Base-by-base conservation (phyloP, 2,888 invertebrate species). In the Tiliacea citrago region DNA sequence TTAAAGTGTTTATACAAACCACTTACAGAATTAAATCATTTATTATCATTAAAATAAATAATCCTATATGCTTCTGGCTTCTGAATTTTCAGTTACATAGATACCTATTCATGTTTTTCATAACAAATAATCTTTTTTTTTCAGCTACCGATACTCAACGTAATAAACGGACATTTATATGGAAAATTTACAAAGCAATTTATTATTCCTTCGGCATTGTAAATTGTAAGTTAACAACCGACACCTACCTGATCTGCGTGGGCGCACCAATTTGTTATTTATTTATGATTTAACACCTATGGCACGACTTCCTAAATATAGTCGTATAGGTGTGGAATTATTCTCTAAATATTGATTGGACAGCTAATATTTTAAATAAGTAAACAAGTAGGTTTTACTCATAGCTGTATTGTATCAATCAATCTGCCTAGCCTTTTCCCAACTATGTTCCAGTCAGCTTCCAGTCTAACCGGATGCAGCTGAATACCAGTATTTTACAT, bases 211-310 rank as follows among this genome's bases (percentile, higher is more conserved):
- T 58, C 66, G 42, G 58, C 53, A 75, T 84, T 80, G 75, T 80
- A 83, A 65, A 83, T 75, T 61, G 55, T 65, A 69, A 71, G 66
- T 75, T 82, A 81, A 76, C 71, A 67, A 69, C 71, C 61, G 55
- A 84, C 82, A 68, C 72, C 63, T 60, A 66, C 58, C 21, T 24
- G 60, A 60, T 35, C 51, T 79, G 86, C 76, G 84, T 84, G 77
- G 84, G 84, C 79, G 86, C 69, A 77, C 35, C 75, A 49, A 84
- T 85, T 73, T 73, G 79, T 85, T 75, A 70, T 51, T 47, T 74
- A 76, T 51, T 68, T 68, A 61, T 75, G 79, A 82, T 79, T 84
- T 79, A 76, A 68, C 79, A 82, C 73, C 67, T 71, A 70, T 62
- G 55, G 29, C 45, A 60, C n/a, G 63, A 71, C 51, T 68, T 78